Base-by-base conservation (phyloP, 2,113 vertebrate species). In the Dicrurus megarhynchus region DNA sequence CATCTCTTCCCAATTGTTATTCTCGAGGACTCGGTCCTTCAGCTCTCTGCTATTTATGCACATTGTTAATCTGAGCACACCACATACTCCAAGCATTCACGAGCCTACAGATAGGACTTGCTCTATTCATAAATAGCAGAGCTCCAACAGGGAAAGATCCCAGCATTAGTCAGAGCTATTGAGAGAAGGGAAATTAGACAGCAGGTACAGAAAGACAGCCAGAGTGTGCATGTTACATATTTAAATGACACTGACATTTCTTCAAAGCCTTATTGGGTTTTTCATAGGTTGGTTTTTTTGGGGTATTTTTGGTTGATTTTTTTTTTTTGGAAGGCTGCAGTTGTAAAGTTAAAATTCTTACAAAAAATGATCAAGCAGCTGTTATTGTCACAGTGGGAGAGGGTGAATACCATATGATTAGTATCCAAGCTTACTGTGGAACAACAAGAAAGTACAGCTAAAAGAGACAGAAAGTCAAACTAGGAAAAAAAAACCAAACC, bases 181-280 rank as follows among this genome's bases (percentile, higher is more conserved):
- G 78, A 95, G 90, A 87, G 80, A 90, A 81, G 79, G 93, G 77
- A 94, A 96, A 97, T 94, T 47, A 92, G 68, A 53, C 16, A 85
- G 60, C 76, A 94, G 85, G 73, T 71, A 90, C 33, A 22, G 35
- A 91, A 23, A 94, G 79, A 86, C 79, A 94, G 53, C 44, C 65
- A 6, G 6, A 92, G 69, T 33, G 27, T 22, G 55, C 57, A n/a
- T 41, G 20, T 56, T 88, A 95, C 28, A 27, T 74, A 87, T 90
- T 92, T 63, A 92, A 92, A 82, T 33, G 13, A 75, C 75, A 81
- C 4, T 6, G 13, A 50, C 44, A 20, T 88, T 92, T 93, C 90
- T 94, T 80, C 86, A 95, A 90, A 92, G 83, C 60, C 44, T 90
- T 39, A 13, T 1, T 49, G 32, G 11, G 23, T 33, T 85, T 77